These are phyloP conservation scores for Cossypha polioptera DNA, from an alignment of 2,797 vertebrate species.

Conservation along the genomic window DNA sequence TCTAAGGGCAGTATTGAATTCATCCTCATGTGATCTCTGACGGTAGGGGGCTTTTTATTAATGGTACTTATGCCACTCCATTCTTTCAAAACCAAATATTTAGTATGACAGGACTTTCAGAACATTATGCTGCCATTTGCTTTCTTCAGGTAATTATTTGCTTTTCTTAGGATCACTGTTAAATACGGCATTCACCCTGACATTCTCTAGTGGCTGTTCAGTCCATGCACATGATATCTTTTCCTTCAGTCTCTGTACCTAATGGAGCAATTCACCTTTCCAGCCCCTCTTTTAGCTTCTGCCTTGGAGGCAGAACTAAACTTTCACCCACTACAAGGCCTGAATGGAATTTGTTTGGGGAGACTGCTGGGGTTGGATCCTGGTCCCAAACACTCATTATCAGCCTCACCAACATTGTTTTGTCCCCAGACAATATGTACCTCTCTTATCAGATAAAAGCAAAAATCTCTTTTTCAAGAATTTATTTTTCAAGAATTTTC, in stretches of 20 bases:
- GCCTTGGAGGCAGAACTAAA: background rate
- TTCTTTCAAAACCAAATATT: background rate
- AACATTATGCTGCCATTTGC: background rate
- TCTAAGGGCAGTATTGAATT: background rate
- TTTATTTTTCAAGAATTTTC: too few species aligned
- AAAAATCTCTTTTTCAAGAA: background rate
- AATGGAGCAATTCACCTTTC: background rate
- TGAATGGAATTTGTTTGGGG: background rate
- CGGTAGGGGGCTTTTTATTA: background rate
- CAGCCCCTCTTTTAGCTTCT: background rate
- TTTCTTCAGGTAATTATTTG: background rate
- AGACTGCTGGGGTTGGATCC: background rate
- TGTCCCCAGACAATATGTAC: background rate
- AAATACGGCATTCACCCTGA: background rate
- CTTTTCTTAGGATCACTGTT: background rate
- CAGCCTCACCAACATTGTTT: background rate
- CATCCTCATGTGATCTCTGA: background rate
- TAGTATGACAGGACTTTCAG: background rate
- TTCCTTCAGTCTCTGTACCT: background rate
- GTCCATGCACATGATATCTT: fast-evolving
- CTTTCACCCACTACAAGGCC: background rate
- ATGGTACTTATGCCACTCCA: background rate
- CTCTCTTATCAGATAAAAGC: background rate
- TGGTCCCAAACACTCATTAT: background rate
- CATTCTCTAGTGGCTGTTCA: background rate